Evolutionary conservation across 2,888 invertebrate genomes (phyloP).

Genomic region (Antheraea yamamai): DNA sequence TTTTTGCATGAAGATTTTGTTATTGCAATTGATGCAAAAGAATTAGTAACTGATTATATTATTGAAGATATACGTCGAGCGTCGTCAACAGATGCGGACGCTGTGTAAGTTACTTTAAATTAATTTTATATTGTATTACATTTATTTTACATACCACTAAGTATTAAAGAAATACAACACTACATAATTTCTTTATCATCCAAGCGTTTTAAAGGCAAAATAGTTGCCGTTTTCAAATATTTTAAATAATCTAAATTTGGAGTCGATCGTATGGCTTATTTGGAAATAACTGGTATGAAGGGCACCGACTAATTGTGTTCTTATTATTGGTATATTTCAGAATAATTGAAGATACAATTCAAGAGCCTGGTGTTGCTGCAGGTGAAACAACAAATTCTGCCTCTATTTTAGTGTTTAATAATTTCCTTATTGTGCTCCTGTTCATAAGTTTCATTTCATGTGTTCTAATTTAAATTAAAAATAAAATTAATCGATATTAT

Average conservation of each 20-base stretch:
- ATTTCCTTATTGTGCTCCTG: not conserved
- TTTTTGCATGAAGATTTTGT: conserved; percentile 58
- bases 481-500: not conserved
- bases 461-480: not conserved
- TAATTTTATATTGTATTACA: not conserved
- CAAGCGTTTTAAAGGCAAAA: not conserved
- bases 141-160: not conserved
- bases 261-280: not conserved
- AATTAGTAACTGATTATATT: conserved; percentile 57
- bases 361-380: not conserved
- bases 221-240: not conserved
- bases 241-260: too few relatives aligned
- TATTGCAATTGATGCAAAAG: conserved; percentile 49
- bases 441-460: not conserved
- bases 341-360: not conserved
- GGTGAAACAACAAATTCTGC: not conserved
- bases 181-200: too few relatives aligned
- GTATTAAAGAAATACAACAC: too few relatives aligned
- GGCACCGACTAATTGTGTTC: not conserved
- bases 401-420: not conserved
- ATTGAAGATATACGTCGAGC: conserved; percentile 40
- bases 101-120: not conserved
- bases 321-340: not conserved
- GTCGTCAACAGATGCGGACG: conserved; percentile 24
- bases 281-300: not conserved